Conservation (phyloP, 2,888 invertebrate genomes). For the Trichogramma dendrolimi region DNA sequence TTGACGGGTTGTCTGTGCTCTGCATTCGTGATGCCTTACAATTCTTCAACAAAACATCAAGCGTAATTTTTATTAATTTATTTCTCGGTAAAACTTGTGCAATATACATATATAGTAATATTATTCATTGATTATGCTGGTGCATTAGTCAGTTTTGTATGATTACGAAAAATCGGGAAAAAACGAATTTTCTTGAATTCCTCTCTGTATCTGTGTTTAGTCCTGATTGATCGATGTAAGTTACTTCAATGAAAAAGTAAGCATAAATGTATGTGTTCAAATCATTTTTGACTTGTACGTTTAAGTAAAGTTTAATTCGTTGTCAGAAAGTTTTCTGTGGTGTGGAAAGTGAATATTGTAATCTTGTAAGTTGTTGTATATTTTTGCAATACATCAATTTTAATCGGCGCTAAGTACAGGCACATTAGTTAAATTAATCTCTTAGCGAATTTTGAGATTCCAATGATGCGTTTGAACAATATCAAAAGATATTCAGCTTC, state of each 20-base stretch:
- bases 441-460: constrained; percentile 8
- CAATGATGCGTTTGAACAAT: constrained; percentile 6
- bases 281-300: constrained; percentile 1
- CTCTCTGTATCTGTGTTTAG: constrained; percentile 4
- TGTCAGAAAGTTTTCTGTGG: neutral
- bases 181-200: constrained; percentile 3
- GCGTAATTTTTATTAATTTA: no score
- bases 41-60: no score
- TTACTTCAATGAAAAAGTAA: constrained; percentile 1
- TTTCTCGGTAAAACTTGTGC: no score
- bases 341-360: neutral
- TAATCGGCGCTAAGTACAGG: constrained; percentile 3
- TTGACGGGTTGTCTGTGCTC: no score
- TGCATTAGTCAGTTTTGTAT: no score
- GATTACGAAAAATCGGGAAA: no score
- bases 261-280: neutral
- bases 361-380: constrained; percentile 4
- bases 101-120: no score
- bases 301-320: constrained; percentile 5
- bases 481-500: constrained; percentile 21
- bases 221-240: constrained; percentile 2
- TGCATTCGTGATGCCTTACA: no score
- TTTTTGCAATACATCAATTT: constrained; percentile 3
- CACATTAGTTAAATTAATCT: neutral
- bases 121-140: no score